Percentiles rank a stretch among this genome's conserved stretches.
Evolutionary conservation across 2,797 vertebrate genomes (phyloP).

Genomic region (Coluber constrictor): DNA sequence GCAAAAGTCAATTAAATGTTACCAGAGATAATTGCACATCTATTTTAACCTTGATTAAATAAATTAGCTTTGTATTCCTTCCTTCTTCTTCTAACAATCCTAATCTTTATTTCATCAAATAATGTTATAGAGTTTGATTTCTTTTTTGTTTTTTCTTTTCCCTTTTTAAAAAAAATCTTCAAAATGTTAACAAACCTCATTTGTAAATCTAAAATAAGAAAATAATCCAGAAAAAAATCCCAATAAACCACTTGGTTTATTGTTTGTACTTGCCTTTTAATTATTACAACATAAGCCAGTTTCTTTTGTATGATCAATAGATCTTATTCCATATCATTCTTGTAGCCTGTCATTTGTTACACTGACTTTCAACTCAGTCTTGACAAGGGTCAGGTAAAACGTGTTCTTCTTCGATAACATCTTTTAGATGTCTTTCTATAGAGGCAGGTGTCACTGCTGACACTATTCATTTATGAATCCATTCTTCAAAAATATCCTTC

Average conservation of each 20-base stretch:
- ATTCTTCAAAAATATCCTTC: neutral
- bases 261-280: neutral
- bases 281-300: neutral
- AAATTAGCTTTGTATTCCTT: neutral
- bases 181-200: neutral
- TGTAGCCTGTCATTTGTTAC: neutral
- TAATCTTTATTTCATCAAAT: neutral
- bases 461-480: neutral
- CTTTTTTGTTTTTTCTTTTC: neutral
- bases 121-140: neutral
- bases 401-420: neutral
- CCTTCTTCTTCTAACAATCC: neutral
- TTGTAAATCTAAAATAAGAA: neutral
- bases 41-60: neutral
- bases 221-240: neutral
- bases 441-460: neutral
- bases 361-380: neutral
- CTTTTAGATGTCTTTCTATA: neutral
- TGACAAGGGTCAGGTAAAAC: neutral
- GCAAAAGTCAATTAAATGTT: neutral
- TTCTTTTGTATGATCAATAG: neutral
- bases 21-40: neutral
- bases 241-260: neutral
- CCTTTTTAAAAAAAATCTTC: neutral
- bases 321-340: neutral